A percentile compares a stretch with the other conserved stretches of the same genome.
These are phyloP conservation scores for Microplitis manilae DNA, from an alignment of 2,888 invertebrate species.

Conservation along the genomic window DNA sequence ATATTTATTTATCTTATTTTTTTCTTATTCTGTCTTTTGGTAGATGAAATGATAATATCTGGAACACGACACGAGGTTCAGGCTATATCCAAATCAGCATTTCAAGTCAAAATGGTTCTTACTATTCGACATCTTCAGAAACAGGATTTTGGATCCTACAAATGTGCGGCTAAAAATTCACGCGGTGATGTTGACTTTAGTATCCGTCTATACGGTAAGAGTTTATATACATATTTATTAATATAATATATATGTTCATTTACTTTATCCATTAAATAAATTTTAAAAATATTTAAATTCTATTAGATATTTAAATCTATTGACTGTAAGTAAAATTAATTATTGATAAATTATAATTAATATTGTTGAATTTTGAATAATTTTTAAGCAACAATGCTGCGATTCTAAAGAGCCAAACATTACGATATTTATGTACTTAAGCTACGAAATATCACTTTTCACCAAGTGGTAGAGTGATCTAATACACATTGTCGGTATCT, in stretches of 20 bases:
- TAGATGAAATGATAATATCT: slow-evolving; percentile 88
- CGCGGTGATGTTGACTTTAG: slow-evolving; percentile 90
- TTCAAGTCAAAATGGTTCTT: slow-evolving; percentile 87
- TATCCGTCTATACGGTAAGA: slow-evolving; percentile 88
- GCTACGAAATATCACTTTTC: too few species aligned
- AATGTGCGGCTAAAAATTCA: slow-evolving; percentile 80
- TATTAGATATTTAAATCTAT: too few species aligned
- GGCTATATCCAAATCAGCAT: slow-evolving; percentile 77
- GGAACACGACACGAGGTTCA: slow-evolving; percentile 86
- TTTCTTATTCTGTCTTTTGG: slow-evolving; percentile 18
- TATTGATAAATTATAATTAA: too few species aligned
- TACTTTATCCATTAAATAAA: slow-evolving; percentile 1
- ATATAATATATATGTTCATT: not conserved
- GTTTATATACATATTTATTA: not conserved
- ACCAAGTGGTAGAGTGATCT: too few species aligned
- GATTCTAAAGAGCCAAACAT: too few species aligned
- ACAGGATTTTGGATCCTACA: slow-evolving; percentile 86
- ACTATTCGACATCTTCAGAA: slow-evolving; percentile 82
- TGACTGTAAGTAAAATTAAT: too few species aligned
- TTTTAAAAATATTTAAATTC: not conserved
- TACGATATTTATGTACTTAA: too few species aligned
- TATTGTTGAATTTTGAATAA: too few species aligned
- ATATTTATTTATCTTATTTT: slow-evolving; percentile 1
- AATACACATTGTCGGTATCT: too few species aligned
- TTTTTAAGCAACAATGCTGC: too few species aligned